These are phyloP conservation scores for Tipula vernalis DNA, from an alignment of 2,888 invertebrate species.

Conservation along the genomic window DNA sequence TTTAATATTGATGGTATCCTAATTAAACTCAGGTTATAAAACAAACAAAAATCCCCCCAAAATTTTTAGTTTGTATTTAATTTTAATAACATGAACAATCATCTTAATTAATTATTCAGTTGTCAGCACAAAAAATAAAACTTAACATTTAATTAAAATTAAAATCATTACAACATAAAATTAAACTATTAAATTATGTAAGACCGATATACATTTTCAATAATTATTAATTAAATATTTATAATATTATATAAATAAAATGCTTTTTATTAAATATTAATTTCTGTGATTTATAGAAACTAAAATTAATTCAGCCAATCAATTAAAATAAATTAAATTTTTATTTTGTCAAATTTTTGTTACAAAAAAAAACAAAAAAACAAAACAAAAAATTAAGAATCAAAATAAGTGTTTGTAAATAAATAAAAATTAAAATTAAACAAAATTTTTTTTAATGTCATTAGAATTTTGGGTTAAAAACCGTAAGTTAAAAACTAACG, in stretches of 20 bases:
- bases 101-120: background rate
- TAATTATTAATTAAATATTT: background rate
- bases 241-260: background rate
- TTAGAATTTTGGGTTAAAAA: background rate
- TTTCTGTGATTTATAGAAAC: background rate
- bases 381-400: background rate
- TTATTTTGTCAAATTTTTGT: background rate
- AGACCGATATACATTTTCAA: background rate
- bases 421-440: background rate
- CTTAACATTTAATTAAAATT: background rate
- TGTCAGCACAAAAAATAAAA: background rate
- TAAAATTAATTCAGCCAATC: background rate
- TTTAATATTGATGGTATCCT: background rate
- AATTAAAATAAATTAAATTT: background rate
- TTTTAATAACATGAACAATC: background rate
- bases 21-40: background rate
- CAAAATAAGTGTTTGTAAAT: background rate
- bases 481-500: background rate
- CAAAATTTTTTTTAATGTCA: background rate
- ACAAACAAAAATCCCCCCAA: background rate
- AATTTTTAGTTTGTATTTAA: background rate
- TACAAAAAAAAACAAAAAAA: too few relatives aligned
- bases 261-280: background rate
- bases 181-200: background rate
- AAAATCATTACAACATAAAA: background rate